Evolutionary conservation across 1,140 invertebrate species (phyloP).

Genomic region (Ectropis grisescens): DNA sequence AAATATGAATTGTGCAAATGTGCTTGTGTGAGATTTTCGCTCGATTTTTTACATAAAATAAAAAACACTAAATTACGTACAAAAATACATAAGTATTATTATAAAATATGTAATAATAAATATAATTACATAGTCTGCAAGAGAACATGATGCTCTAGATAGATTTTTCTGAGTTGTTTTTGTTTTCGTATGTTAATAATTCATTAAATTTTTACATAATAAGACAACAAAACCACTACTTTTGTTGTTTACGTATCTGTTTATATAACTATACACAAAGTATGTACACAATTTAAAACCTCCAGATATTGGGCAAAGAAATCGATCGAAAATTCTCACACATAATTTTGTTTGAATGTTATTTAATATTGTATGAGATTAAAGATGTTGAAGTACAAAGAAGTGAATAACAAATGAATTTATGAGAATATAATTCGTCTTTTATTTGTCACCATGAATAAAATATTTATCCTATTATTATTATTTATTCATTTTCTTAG

Average conservation of each 20-base stretch:
- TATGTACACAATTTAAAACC: too few species aligned
- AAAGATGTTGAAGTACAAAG: slow-evolving; percentile 62
- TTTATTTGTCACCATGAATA: slow-evolving; percentile 27
- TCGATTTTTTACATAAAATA: neutral
- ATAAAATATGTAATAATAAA: neutral
- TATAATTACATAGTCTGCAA: too few species aligned
- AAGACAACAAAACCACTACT: neutral
- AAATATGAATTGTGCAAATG: too few species aligned
- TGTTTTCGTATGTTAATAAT: neutral
- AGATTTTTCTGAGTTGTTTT: too few species aligned
- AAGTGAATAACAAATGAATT: slow-evolving; percentile 47
- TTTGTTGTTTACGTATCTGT: neutral
- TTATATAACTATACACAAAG: neutral
- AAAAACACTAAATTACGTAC: neutral
- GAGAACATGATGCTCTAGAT: too few species aligned
- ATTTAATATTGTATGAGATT: slow-evolving; percentile 60
- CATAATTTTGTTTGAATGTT: slow-evolving; percentile 33
- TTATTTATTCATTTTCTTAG: too few species aligned
- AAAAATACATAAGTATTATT: too few species aligned
- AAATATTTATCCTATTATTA: too few species aligned
- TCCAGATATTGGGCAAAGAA: neutral
- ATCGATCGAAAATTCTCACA: slow-evolving; percentile 23
- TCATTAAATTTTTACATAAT: neutral
- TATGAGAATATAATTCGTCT: slow-evolving; percentile 42
- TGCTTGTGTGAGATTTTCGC: neutral